phyloP scores from a whole-genome alignment of 2,113 vertebrate species.

The Vimba vimba region DNA sequence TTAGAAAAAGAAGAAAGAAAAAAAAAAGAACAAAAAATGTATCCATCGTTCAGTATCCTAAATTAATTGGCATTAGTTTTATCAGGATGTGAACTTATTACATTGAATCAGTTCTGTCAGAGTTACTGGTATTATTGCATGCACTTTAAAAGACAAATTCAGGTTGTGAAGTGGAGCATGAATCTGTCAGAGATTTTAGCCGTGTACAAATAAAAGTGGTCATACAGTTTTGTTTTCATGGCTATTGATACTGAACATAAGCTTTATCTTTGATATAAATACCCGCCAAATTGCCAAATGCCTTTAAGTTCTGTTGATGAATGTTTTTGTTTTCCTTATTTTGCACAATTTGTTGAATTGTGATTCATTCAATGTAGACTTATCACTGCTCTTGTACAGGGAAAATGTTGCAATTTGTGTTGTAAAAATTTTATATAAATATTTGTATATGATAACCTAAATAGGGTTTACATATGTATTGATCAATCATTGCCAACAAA shows the following conservation, averaged over 20 bases:
- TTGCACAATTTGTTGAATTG: conserved; percentile 71
- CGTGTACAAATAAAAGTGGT: conserved; percentile 99
- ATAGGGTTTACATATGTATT: conserved; percentile 74
- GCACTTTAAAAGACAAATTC: conserved; percentile 98
- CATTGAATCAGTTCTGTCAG: conserved; percentile 80
- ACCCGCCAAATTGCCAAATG: conserved; percentile 79
- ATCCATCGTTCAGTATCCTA: conserved; percentile 78
- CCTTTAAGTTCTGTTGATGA: conserved; percentile 79
- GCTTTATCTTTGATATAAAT: conserved; percentile 76
- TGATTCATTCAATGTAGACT: conserved; percentile 78
- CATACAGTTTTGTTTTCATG: conserved; percentile 78
- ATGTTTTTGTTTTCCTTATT: conserved; percentile 64
- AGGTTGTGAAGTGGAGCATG: conserved; percentile 90
- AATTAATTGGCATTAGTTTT: conserved; percentile 76
- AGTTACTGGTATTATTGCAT: conserved; percentile 98
- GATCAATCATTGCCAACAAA: conserved; percentile 73
- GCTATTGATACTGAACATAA: conserved; percentile 73
- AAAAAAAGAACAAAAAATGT: conserved; percentile 77
- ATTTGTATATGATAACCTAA: conserved; percentile 81
- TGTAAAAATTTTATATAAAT: conserved; percentile 83
- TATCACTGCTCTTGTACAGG: conserved; percentile 79
- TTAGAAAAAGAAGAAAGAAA: conserved; percentile 84
- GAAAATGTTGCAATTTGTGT: conserved; percentile 81
- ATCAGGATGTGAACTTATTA: conserved; percentile 96
- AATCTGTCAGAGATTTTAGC: conserved; percentile 98